A percentile compares a stretch with the other conserved stretches of the same genome.
phyloP scores from a whole-genome alignment of 2,113 vertebrate species.

The Eulemur rufifrons region DNA sequence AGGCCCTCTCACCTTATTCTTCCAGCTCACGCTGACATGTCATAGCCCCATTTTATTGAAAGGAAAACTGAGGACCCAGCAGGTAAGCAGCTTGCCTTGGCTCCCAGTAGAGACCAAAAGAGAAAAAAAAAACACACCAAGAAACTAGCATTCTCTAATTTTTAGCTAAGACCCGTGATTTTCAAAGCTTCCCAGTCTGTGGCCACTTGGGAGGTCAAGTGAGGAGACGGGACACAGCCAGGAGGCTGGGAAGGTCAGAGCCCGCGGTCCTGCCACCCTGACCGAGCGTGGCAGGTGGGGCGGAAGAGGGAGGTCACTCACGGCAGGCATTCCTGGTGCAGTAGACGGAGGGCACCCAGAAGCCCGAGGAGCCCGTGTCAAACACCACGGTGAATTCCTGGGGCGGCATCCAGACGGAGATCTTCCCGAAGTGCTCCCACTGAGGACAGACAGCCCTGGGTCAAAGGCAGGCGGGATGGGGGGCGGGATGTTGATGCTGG shows the following conservation, averaged over 20 bases:
- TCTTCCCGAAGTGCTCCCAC: constrained; percentile 85
- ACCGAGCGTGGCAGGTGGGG: accelerated
- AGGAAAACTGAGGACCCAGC: not conserved
- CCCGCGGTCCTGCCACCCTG: not conserved
- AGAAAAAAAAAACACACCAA: too few species aligned
- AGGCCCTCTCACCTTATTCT: not conserved
- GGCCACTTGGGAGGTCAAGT: not conserved
- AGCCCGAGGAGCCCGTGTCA: constrained; percentile 85
- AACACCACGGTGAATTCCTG: constrained; percentile 87
- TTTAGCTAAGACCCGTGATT: not conserved
- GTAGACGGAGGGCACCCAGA: constrained; percentile 87
- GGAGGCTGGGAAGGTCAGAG: not conserved
- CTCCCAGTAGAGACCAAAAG: not conserved
- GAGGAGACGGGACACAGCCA: accelerated
- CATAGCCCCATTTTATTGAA: not conserved
- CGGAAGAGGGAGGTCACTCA: constrained; percentile 62
- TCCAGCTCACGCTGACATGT: too few species aligned
- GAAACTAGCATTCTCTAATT: too few species aligned
- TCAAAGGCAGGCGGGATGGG: not conserved
- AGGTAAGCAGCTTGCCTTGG: too few species aligned
- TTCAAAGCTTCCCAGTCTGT: not conserved
- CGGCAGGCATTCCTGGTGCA: constrained; percentile 83
- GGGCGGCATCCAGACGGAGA: constrained; percentile 80
- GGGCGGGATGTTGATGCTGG: accelerated
- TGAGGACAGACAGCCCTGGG: not conserved